Conservation (phyloP, 2,888 invertebrate species). For the Euproctis similis region DNA sequence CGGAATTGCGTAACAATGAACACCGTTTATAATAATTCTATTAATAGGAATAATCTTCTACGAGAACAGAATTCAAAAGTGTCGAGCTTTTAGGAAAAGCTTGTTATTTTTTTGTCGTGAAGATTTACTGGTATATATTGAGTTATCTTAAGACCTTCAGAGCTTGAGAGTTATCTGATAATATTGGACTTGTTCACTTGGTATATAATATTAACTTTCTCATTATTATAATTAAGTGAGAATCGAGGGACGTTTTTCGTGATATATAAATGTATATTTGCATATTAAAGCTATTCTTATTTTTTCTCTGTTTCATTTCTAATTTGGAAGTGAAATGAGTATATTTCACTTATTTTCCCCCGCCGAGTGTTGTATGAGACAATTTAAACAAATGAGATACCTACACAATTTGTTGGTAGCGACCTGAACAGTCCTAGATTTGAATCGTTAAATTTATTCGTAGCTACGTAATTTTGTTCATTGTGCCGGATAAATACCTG, state of each 20-base stretch:
- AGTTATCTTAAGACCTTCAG: too few relatives aligned
- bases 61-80: conserved; percentile 21
- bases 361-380: conserved; percentile 5
- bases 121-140: conserved; percentile 8
- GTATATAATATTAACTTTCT: too few relatives aligned
- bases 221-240: too few relatives aligned
- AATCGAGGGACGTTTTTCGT: too few relatives aligned
- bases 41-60: conserved; percentile 33
- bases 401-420: conserved; percentile 5
- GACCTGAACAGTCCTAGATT: conserved; percentile 1
- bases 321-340: conserved; percentile 11
- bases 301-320: conserved; percentile 14
- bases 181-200: too few relatives aligned
- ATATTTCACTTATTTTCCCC: conserved; percentile 5
- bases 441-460: neutral
- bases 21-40: conserved; percentile 53
- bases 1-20: conserved; percentile 63
- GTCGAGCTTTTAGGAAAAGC: conserved; percentile 5
- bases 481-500: too few relatives aligned
- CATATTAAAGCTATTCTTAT: too few relatives aligned
- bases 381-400: conserved; percentile 8
- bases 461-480: too few relatives aligned
- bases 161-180: too few relatives aligned
- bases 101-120: conserved; percentile 3
- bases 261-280: too few relatives aligned